A percentile compares a stretch with the other conserved stretches of the same genome.
Evolutionary conservation across 2,888 invertebrate species (phyloP).

Genomic region (Trachelus tabidus): DNA sequence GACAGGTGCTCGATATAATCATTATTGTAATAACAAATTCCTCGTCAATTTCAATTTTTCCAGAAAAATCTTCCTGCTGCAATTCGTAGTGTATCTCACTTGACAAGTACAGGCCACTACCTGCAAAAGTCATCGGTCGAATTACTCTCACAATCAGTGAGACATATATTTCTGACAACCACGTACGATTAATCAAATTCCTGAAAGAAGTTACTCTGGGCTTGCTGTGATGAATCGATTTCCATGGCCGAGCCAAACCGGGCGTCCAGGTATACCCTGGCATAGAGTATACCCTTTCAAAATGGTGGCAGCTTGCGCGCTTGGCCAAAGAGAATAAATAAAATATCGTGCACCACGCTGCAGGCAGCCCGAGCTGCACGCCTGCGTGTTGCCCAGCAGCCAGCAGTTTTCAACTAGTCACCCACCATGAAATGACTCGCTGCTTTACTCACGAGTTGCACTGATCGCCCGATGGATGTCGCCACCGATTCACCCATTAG

Average conservation of each 20-base stretch:
- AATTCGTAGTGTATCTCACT: neutral
- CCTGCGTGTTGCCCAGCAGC: neutral
- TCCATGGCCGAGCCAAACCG: neutral
- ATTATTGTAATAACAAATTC: neutral
- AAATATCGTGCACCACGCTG: neutral
- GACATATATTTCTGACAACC: neutral
- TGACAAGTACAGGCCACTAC: neutral
- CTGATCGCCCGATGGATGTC: neutral
- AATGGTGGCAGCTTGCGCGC: neutral
- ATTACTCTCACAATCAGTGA: neutral
- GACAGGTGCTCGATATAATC: neutral
- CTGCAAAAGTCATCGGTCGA: neutral
- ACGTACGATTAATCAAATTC: neutral
- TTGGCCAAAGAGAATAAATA: neutral
- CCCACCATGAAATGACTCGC: neutral
- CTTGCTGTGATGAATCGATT: neutral
- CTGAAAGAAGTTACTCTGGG: neutral
- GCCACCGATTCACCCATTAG: neutral
- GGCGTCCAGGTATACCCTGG: neutral
- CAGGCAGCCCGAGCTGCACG: neutral
- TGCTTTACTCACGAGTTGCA: neutral
- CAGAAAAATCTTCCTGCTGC: neutral
- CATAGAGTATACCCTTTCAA: neutral
- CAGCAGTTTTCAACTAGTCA: neutral
- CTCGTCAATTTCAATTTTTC: neutral